Conservation (phyloP, 1,140 invertebrate species). For the Zaprionus davidi region DNA sequence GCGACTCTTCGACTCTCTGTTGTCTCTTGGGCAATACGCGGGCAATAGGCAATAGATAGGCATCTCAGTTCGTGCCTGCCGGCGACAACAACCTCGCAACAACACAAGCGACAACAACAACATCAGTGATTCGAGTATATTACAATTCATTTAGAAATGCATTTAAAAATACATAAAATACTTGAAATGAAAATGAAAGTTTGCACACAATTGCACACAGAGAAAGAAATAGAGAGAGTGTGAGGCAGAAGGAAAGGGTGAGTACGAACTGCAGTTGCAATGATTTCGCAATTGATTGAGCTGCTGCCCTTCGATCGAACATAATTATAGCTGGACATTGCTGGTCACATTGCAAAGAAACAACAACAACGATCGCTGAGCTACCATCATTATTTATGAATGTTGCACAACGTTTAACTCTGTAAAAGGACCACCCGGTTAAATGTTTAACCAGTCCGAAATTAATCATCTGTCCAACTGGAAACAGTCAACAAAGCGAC, state of each 20-base stretch:
- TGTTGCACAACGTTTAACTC: slow-evolving; percentile 61
- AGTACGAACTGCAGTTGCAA: not conserved
- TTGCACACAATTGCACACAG: slow-evolving; percentile 36
- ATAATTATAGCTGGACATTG: slow-evolving; percentile 19
- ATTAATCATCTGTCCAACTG: slow-evolving; percentile 67
- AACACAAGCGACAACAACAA: slow-evolving; percentile 20
- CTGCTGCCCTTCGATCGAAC: slow-evolving; percentile 1
- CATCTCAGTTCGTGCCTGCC: slow-evolving; percentile 69
- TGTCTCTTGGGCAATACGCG: slow-evolving; percentile 40
- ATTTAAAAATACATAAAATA: slow-evolving; percentile 81
- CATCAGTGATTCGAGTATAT: slow-evolving; percentile 46
- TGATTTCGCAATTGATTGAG: slow-evolving; percentile 3
- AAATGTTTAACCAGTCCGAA: slow-evolving; percentile 59
- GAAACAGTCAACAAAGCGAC: slow-evolving; percentile 34
- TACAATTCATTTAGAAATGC: slow-evolving; percentile 82
- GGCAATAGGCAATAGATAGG: slow-evolving; percentile 65
- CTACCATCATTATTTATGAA: slow-evolving; percentile 73
- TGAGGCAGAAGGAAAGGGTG: not conserved
- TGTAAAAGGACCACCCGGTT: slow-evolving; percentile 67
- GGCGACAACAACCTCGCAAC: slow-evolving; percentile 11
- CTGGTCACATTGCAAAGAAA: slow-evolving; percentile 39
- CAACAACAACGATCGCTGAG: slow-evolving; percentile 40
- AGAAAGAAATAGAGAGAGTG: not conserved
- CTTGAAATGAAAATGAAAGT: slow-evolving; percentile 73
- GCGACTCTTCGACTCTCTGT: slow-evolving; percentile 5